These are phyloP conservation scores for Odontamblyopus rebecca DNA, from an alignment of 2,797 vertebrate species.

Conservation along the genomic window DNA sequence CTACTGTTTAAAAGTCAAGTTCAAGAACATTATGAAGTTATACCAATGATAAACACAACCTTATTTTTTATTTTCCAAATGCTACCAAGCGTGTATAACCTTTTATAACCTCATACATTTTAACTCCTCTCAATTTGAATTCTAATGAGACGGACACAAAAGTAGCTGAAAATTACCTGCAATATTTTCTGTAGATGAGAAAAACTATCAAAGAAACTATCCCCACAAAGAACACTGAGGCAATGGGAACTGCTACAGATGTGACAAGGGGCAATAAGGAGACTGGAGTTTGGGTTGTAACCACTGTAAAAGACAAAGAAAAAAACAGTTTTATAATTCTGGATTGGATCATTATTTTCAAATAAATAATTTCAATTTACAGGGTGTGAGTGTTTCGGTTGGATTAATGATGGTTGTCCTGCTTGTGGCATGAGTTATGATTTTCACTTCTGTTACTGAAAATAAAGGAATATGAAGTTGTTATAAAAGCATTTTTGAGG, in stretches of 20 bases:
- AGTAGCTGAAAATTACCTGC: constrained; percentile 3
- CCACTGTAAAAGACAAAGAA: background rate
- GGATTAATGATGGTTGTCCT: background rate
- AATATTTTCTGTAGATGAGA: constrained; percentile 17
- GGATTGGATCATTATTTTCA: too few relatives aligned
- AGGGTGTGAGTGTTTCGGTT: background rate
- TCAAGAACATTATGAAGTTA: background rate
- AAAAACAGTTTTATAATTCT: background rate
- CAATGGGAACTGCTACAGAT: constrained; percentile 13
- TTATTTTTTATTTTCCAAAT: background rate
- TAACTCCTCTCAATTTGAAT: too few relatives aligned
- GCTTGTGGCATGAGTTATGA: background rate
- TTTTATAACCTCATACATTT: too few relatives aligned
- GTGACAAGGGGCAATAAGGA: background rate
- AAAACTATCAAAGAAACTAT: constrained; percentile 17
- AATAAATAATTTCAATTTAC: background rate
- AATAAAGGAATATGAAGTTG: background rate
- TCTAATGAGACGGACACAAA: background rate
- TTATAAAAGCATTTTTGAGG: background rate
- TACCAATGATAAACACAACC: background rate
- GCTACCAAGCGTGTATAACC: too few relatives aligned
- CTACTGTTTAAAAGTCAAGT: too few relatives aligned
- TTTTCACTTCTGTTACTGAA: background rate
- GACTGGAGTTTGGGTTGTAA: rapidly evolving
- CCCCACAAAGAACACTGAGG: constrained; percentile 18